phyloP scores from a whole-genome alignment of 2,888 invertebrate species.

The Epinotia nisella region DNA sequence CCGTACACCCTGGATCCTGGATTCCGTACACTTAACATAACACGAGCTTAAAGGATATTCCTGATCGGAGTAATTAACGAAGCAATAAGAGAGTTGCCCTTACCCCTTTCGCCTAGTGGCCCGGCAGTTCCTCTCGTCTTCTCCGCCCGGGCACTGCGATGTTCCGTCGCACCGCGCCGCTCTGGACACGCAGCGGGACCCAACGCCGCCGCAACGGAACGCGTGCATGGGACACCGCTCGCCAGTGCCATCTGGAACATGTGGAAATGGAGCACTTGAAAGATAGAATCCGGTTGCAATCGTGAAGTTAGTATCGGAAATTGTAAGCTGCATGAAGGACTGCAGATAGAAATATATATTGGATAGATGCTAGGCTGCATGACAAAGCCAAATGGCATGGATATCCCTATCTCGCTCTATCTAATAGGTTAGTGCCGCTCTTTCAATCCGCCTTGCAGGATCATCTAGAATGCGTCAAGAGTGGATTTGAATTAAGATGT shows the following conservation, averaged over 20 bases:
- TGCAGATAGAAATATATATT: too few species aligned
- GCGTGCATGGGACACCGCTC: conserved; percentile 88
- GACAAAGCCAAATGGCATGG: too few species aligned
- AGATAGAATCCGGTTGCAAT: background rate
- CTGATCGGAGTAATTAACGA: background rate
- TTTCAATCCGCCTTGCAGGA: background rate
- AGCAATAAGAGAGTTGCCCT: conserved; percentile 43
- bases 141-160: conserved; percentile 90
- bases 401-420: background rate
- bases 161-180: conserved; percentile 93
- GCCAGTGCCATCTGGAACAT: conserved; percentile 66
- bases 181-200: conserved; percentile 90
- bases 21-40: too few species aligned
- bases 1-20: too few species aligned
- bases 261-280: background rate
- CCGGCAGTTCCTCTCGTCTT: conserved; percentile 89
- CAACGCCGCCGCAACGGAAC: conserved; percentile 88
- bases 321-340: background rate
- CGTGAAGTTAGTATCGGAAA: background rate
- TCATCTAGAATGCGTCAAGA: background rate
- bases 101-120: conserved; percentile 84
- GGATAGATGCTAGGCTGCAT: too few species aligned
- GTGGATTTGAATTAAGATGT: background rate
- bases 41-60: too few species aligned
- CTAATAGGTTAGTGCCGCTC: background rate